Percentiles rank a stretch among this genome's conserved stretches.
Conservation (phyloP, 2,113 vertebrate species). For the Cheilinus undulatus region DNA sequence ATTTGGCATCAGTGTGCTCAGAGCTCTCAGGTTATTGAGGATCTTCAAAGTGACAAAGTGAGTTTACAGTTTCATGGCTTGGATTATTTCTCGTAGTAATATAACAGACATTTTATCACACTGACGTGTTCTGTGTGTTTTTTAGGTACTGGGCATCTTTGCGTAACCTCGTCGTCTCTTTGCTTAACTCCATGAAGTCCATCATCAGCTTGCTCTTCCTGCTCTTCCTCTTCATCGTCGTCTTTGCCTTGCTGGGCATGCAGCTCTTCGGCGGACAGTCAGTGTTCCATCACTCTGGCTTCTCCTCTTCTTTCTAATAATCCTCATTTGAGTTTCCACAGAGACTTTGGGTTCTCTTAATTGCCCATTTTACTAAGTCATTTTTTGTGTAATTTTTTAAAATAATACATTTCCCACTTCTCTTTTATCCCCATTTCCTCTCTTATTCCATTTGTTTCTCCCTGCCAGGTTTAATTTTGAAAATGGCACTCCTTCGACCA, state of each 20-base stretch:
- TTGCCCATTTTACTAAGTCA: conserved; percentile 8
- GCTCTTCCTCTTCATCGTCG: conserved; percentile 97
- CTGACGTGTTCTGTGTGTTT: conserved; percentile 8
- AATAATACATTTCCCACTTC: neutral
- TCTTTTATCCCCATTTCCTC: neutral
- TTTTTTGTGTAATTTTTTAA: neutral
- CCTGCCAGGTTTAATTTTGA: conserved; percentile 88
- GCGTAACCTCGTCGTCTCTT: conserved; percentile 94
- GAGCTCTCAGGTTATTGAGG: conserved; percentile 98
- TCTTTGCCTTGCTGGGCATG: conserved; percentile 97
- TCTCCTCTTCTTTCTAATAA: conserved; percentile 1
- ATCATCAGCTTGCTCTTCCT: conserved; percentile 98
- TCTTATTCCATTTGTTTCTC: conserved; percentile 2
- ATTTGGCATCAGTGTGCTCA: conserved; percentile 96
- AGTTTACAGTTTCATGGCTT: conserved; percentile 66
- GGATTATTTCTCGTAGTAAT: neutral
- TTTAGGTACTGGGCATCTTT: conserved; percentile 96
- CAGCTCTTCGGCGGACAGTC: conserved; percentile 98
- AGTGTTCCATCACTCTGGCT: conserved; percentile 77
- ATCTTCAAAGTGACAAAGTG: conserved; percentile 99
- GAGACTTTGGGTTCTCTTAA: conserved; percentile 29
- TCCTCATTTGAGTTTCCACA: conserved; percentile 10
- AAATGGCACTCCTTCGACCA: conserved; percentile 92
- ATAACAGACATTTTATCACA: neutral
- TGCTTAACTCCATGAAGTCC: conserved; percentile 98